Percentiles rank a stretch among this genome's conserved stretches.
phyloP scores from a whole-genome alignment of 2,113 vertebrate genomes.

The Lophius piscatorius region DNA sequence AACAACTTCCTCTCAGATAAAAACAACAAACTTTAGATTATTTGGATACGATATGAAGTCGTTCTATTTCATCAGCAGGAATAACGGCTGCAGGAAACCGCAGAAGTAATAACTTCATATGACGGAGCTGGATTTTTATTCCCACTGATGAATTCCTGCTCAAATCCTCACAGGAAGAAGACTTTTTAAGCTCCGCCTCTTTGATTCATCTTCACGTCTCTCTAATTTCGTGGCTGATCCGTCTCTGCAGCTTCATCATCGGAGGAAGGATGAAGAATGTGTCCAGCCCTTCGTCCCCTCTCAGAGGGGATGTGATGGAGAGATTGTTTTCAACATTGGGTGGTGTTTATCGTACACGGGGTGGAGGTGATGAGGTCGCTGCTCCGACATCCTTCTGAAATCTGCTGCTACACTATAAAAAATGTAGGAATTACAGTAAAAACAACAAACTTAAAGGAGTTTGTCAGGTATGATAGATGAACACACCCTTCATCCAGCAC shows the following conservation, averaged over 20 bases:
- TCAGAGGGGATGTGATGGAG: conserved; percentile 33
- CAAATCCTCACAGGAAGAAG: conserved; percentile 48
- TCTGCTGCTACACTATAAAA: conserved; percentile 4
- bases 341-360: conserved; percentile 1
- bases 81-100: conserved; percentile 23
- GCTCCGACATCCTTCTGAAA: conserved; percentile 15
- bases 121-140: conserved; percentile 56
- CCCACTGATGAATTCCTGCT: conserved; percentile 51
- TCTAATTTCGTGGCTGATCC: conserved; percentile 72
- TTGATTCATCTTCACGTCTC: conserved; percentile 55
- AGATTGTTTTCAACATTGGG: conserved; percentile 50
- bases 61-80: conserved; percentile 33
- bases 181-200: conserved; percentile 16
- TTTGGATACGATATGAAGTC: conserved; percentile 41
- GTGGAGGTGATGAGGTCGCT: conserved; percentile 32
- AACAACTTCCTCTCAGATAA: too few species aligned
- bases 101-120: conserved; percentile 55
- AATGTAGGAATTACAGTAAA: too few species aligned
- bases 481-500: conserved; percentile 7
- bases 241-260: conserved; percentile 29
- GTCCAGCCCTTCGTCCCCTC: conserved; percentile 23
- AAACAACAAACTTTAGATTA: too few species aligned
- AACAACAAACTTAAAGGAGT: too few species aligned
- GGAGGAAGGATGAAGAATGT: conserved; percentile 16
- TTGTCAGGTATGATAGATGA: too few species aligned